A percentile compares a stretch with the other conserved stretches of the same genome.
Evolutionary conservation across 2,888 invertebrate genomes (phyloP).

Genomic region (Meloe dianella): DNA sequence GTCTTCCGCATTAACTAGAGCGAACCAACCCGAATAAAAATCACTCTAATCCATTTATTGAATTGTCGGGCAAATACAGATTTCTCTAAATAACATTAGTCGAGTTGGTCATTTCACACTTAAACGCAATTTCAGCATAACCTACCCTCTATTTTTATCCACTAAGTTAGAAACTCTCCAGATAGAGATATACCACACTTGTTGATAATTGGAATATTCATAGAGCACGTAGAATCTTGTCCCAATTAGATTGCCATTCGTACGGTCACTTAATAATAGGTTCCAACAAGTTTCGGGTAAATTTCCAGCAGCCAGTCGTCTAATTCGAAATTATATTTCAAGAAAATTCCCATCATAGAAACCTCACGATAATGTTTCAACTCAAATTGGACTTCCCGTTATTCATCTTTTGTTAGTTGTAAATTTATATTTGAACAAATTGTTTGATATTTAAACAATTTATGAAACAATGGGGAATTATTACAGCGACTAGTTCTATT

Average conservation of each 20-base stretch:
- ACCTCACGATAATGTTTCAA: background rate
- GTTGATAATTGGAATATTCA: conserved; percentile 65
- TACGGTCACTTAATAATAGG: conserved; percentile 59
- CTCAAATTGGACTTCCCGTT: background rate
- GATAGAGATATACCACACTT: conserved; percentile 66
- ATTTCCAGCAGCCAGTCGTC: background rate
- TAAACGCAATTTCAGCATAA: background rate
- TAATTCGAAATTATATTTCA: background rate
- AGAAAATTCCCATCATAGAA: background rate
- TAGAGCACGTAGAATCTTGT: conserved; percentile 73
- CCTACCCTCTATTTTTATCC: background rate
- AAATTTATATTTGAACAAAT: background rate
- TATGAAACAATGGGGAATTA: background rate
- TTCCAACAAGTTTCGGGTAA: conserved; percentile 57
- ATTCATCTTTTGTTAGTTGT: background rate
- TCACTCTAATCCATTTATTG: too few species aligned
- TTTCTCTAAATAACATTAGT: too few species aligned
- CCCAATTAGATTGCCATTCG: conserved; percentile 66
- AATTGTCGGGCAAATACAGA: too few species aligned
- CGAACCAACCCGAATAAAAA: too few species aligned
- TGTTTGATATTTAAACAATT: conserved; percentile 4
- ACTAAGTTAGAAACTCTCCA: background rate
- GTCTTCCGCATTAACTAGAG: too few species aligned
- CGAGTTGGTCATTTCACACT: too few species aligned
- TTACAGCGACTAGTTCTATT: background rate